phyloP scores from a whole-genome alignment of 1,140 invertebrate species.

The Scaptodrosophila lebanonensis region DNA sequence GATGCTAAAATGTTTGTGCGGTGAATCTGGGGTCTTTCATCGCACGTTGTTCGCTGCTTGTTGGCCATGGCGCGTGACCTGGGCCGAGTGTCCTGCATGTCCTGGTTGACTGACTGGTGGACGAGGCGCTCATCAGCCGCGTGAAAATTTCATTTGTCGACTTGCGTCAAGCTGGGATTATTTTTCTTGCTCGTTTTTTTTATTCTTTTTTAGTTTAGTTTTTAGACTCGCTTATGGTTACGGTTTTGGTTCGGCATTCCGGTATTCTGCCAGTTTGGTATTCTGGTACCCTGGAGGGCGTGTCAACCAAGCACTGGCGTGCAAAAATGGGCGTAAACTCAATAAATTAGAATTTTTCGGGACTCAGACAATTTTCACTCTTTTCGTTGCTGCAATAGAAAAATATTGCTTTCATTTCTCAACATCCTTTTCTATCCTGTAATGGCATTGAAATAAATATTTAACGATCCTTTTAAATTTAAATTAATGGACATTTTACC shows the following conservation, averaged over 20 bases:
- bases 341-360: conserved; percentile 66
- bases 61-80: conserved; percentile 46
- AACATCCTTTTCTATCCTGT: conserved; percentile 4
- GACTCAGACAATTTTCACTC: conserved; percentile 32
- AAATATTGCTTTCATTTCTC: too few relatives aligned
- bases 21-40: conserved; percentile 47
- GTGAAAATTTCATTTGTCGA: conserved; percentile 68
- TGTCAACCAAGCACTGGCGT: conserved; percentile 27
- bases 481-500: too few relatives aligned
- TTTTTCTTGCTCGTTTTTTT: conserved; percentile 39
- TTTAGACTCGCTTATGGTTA: conserved; percentile 39
- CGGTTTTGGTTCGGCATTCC: too few relatives aligned
- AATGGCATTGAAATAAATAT: conserved; percentile 41
- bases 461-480: conserved; percentile 25
- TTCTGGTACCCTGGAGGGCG: conserved; percentile 8
- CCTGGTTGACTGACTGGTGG: not conserved
- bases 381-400: too few relatives aligned
- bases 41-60: conserved; percentile 18
- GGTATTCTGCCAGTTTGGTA: too few relatives aligned
- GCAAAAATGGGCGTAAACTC: conserved; percentile 64
- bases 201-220: conserved; percentile 33
- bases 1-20: conserved; percentile 60
- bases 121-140: conserved; percentile 43
- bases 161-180: conserved; percentile 31
- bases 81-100: conserved; percentile 1